Conservation (phyloP, 2,888 invertebrate genomes). For the Brenthis hecate region DNA sequence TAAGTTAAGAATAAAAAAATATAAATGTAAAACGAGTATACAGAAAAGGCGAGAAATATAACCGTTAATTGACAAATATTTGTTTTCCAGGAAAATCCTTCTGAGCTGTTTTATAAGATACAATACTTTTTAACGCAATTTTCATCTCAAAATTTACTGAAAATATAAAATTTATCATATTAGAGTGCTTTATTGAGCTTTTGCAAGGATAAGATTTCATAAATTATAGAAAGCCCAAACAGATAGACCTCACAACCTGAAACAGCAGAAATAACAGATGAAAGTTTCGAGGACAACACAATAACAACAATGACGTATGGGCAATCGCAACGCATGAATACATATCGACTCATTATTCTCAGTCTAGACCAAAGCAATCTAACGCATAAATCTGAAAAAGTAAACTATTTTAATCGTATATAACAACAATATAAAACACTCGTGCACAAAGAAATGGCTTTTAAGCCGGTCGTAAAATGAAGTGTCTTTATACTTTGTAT, state of each 20-base stretch:
- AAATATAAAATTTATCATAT: too few relatives aligned
- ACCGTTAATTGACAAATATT: too few relatives aligned
- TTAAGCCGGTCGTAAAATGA: constrained; percentile 35
- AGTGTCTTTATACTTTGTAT: constrained; percentile 40
- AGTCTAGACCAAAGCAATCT: constrained; percentile 46
- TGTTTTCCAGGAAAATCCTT: too few relatives aligned
- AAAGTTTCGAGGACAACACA: constrained; percentile 23
- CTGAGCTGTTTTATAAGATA: too few relatives aligned
- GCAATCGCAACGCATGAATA: constrained; percentile 49
- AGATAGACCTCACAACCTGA: background rate
- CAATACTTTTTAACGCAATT: too few relatives aligned
- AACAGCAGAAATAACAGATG: constrained; percentile 18
- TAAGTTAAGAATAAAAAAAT: too few relatives aligned
- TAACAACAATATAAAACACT: constrained; percentile 33
- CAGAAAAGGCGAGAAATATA: too few relatives aligned
- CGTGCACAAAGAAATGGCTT: constrained; percentile 35
- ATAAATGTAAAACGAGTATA: too few relatives aligned
- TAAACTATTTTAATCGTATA: constrained; percentile 44
- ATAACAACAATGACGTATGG: constrained; percentile 41
- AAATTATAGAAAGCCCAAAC: background rate
- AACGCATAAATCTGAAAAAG: constrained; percentile 50
- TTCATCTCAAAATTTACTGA: too few relatives aligned
- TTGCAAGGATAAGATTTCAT: background rate
- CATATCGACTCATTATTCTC: constrained; percentile 50
- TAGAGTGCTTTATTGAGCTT: too few relatives aligned